These are phyloP conservation scores for Corythornis vintsioides DNA, from an alignment of 2,113 vertebrate species.

Conservation along the genomic window DNA sequence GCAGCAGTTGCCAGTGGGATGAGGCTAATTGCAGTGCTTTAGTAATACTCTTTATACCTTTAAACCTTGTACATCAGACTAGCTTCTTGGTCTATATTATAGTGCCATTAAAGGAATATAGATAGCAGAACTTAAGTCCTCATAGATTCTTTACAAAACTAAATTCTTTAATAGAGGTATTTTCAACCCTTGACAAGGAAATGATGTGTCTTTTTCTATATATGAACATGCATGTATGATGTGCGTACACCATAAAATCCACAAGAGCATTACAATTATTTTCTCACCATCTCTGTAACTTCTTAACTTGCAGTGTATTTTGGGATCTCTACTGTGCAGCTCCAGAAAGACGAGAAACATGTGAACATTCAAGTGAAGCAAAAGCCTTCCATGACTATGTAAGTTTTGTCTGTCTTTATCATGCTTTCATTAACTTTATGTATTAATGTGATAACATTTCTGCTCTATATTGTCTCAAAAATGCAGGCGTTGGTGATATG, in stretches of 20 bases:
- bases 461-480: not conserved
- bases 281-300: not conserved
- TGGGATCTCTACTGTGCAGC: conserved; percentile 92
- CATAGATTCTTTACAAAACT: not conserved
- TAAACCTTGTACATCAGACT: not conserved
- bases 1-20: not conserved
- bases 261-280: not conserved
- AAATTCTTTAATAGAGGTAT: not conserved
- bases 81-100: not conserved
- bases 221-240: not conserved
- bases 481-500: not conserved
- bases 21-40: not conserved
- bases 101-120: not conserved
- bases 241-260: not conserved
- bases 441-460: not conserved
- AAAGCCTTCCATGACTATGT: conserved; percentile 91
- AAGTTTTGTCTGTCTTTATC: conserved; percentile 65
- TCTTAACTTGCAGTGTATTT: conserved; percentile 81
- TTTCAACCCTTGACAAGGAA: not conserved
- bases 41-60: not conserved
- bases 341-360: conserved; percentile 88
- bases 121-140: not conserved
- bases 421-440: not conserved
- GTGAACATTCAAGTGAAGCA: conserved; percentile 90
- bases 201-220: not conserved